These are phyloP conservation scores for Adelosebastes latens DNA, from an alignment of 2,797 vertebrate genomes.

Conservation along the genomic window DNA sequence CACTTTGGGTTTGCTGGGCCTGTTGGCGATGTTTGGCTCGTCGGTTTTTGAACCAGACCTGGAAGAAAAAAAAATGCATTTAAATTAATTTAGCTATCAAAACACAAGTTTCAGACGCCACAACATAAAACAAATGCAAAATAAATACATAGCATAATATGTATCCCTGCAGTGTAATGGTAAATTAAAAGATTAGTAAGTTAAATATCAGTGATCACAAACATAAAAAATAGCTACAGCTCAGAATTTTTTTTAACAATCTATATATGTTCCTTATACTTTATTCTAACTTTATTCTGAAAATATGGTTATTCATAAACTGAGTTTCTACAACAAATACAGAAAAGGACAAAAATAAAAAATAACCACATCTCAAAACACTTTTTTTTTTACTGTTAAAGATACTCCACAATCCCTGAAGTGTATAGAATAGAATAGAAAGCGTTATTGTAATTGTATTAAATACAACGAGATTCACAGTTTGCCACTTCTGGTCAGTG, in stretches of 20 bases:
- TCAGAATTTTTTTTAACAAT: background rate
- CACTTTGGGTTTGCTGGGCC: slow-evolving; percentile 84
- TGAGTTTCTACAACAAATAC: background rate
- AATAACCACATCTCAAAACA: too few species aligned
- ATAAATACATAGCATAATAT: too few species aligned
- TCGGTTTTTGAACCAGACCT: slow-evolving; percentile 99
- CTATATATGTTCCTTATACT: background rate
- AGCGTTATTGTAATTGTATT: too few species aligned
- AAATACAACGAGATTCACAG: too few species aligned
- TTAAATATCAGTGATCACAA: background rate
- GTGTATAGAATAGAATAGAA: too few species aligned
- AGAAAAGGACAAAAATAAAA: too few species aligned
- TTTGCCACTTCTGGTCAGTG: too few species aligned
- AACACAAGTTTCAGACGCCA: background rate
- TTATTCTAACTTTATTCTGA: background rate
- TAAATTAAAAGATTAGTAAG: background rate
- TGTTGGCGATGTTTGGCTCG: slow-evolving; percentile 95
- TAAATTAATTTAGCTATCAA: background rate
- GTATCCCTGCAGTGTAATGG: background rate
- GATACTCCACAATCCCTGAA: too few species aligned
- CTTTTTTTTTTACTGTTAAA: too few species aligned
- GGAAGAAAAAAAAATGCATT: background rate
- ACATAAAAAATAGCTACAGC: background rate
- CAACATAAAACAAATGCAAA: too few species aligned
- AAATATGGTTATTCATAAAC: background rate